Conservation (phyloP, 2,113 vertebrate genomes). For the Stigmatopora nigra region DNA sequence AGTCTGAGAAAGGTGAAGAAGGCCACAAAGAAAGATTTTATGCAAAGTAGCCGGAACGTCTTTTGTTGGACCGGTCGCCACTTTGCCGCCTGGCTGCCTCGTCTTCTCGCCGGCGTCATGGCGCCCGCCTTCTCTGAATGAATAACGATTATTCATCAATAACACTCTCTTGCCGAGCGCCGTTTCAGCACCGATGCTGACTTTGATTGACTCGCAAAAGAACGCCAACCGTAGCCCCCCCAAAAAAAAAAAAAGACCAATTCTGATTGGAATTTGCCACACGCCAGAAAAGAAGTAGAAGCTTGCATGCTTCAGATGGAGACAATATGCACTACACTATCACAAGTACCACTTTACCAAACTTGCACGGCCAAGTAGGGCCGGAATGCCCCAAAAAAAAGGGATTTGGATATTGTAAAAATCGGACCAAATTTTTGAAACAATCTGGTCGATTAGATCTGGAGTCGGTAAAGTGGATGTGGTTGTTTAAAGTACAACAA, state of each 20-base stretch:
- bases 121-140: constrained; percentile 1
- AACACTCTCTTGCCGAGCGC: not conserved
- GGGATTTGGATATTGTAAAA: not conserved
- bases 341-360: not conserved
- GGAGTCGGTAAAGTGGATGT: not conserved
- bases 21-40: constrained; percentile 4
- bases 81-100: constrained; percentile 1
- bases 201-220: not conserved
- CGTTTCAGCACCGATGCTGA: not conserved
- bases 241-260: not conserved
- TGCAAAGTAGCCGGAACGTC: not conserved
- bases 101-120: not conserved
- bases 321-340: not conserved
- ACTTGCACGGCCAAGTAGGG: not conserved
- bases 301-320: not conserved
- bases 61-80: not conserved
- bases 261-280: not conserved
- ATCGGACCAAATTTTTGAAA: not conserved
- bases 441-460: not conserved
- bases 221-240: not conserved
- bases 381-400: not conserved
- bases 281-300: not conserved
- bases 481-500: not conserved
- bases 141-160: constrained; percentile 3
- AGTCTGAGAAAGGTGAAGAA: constrained; percentile 2